Conservation (phyloP, 1,140 invertebrate genomes). For the Reticulitermes speratus region DNA sequence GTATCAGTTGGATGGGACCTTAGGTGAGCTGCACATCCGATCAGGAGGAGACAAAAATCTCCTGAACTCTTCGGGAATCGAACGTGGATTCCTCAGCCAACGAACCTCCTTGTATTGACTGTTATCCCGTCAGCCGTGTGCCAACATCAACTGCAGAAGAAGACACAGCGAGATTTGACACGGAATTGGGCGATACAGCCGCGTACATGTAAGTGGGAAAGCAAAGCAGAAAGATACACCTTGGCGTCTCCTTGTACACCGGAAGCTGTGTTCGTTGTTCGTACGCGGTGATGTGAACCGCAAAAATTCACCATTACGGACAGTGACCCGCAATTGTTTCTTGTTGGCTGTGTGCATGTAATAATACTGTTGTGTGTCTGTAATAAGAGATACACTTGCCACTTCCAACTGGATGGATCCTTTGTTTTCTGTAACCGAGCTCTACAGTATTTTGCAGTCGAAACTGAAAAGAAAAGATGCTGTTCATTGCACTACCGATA, state of each 20-base stretch:
- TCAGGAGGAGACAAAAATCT: too few relatives aligned
- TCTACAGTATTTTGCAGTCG: neutral
- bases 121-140: too few relatives aligned
- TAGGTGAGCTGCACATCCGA: too few relatives aligned
- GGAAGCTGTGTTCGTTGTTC: neutral
- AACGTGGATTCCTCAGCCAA: too few relatives aligned
- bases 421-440: neutral
- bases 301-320: neutral
- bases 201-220: neutral
- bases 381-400: slow-evolving; percentile 8
- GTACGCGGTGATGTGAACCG: slow-evolving; percentile 1
- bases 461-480: neutral
- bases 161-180: neutral
- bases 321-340: slow-evolving; percentile 14
- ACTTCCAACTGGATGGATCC: slow-evolving; percentile 17
- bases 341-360: neutral
- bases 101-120: too few relatives aligned
- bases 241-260: neutral
- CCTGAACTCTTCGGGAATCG: too few relatives aligned
- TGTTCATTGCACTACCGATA: too few relatives aligned
- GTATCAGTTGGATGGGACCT: too few relatives aligned
- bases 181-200: neutral
- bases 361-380: neutral
- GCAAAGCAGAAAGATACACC: neutral
- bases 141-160: neutral